A percentile compares a stretch with the other conserved stretches of the same genome.
phyloP scores from a whole-genome alignment of 2,113 vertebrate species.

The Sphyrna mokarran region DNA sequence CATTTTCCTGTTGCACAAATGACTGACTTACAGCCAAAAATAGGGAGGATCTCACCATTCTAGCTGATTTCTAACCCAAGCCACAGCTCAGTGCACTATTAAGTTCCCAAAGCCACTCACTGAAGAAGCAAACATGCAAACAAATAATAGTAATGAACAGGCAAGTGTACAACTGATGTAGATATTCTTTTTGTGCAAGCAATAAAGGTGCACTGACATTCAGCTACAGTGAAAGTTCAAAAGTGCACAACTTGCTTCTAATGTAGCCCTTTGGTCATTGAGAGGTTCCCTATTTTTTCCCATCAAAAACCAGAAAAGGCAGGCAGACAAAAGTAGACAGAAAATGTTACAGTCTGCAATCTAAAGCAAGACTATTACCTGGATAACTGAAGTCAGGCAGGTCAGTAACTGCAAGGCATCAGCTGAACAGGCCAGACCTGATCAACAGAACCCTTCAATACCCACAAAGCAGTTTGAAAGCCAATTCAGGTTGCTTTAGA shows the following conservation, averaged over 20 bases:
- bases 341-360: not conserved
- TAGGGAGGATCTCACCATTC: not conserved
- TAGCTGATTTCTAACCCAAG: not conserved
- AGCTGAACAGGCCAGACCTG: not conserved
- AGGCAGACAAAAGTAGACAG: not conserved
- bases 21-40: not conserved
- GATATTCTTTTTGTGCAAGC: not conserved
- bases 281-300: not conserved
- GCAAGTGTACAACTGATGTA: not conserved
- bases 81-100: not conserved
- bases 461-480: not conserved
- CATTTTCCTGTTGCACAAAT: not conserved
- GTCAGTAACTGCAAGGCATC: not conserved
- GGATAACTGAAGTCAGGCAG: not conserved
- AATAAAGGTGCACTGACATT: not conserved
- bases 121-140: not conserved
- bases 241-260: not conserved
- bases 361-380: not conserved
- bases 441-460: not conserved
- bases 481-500: not conserved
- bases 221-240: not conserved
- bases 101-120: not conserved
- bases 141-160: not conserved
- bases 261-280: not conserved
- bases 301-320: not conserved